Base-by-base conservation (phyloP, 2,888 invertebrate genomes). In the Ormyrus nitidulus region DNA sequence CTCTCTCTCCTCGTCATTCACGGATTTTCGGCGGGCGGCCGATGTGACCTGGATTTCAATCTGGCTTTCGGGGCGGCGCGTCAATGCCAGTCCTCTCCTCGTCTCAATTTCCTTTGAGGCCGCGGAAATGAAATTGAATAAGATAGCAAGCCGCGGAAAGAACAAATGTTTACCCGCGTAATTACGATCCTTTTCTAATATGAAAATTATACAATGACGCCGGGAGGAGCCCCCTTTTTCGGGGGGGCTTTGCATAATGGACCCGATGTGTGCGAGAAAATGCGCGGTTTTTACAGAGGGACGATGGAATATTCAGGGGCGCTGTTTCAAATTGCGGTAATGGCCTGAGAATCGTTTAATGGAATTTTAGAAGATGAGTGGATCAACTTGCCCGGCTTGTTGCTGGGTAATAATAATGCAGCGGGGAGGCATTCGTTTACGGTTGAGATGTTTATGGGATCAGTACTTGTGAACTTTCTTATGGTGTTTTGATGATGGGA, bases 141-240 rank as follows among this genome's bases (percentile, higher is more conserved):
- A 68, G 71, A 71, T 66, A 75, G 65, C 74, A 19, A n/a, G 46
- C 54, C 5, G 2, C n/a, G 49, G 59, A 68, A 73, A 61, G 75
- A 75, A 75, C 75, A 71, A 79, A 80, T 71, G 79, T 79, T 79
- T 79, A 71, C 65, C 46, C 59, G 79, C 79, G 81, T 81, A 83
- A 81, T 81, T 82, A 82, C 77, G 83, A 73, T 79, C 75, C 34
- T 34, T 34, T 34, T 34, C 34, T 34, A 34, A 34, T 34, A 34
- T 34, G 34, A 34, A 34, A 34, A 34, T 34, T 34, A 34, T 34
- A 34, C 34, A 34, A 34, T 34, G 34, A 3, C 34, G 34, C 34
- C 34, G 34, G 3, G 34, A 34, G 34, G 34, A 34, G 34, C 34
- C 34, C 34, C 34, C 34, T 34, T 34, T 34, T 34, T 34, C 2